Evolutionary conservation across 2,113 vertebrate species (phyloP), one percentile per base, ranked within the genome.

Genomic region (Phyllopteryx taeniolatus): DNA sequence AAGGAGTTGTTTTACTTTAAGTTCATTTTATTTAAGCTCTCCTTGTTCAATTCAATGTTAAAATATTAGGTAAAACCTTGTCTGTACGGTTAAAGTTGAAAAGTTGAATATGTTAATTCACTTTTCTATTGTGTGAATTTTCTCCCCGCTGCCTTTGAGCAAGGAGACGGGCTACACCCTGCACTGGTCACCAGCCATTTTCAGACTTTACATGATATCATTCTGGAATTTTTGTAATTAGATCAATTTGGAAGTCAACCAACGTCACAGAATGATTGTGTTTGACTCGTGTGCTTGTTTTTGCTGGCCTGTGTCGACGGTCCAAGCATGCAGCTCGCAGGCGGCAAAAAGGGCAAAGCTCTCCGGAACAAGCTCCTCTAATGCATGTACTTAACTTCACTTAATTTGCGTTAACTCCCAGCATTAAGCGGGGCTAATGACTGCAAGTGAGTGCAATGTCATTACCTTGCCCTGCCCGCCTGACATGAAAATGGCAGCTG

Each of bases 401-500:
- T 91, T 91, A 89, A 92, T 91, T 91, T 91, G 89, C 88, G 86
- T 91, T 92, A 91, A 90, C 88, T 88, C 87, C 86, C 79, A 74
- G 85, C 85, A 88, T 86, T 90, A 87, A 89, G 83, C 86, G 66
- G 70, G 85, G 85, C 85, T 90, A 89, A 90, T 89, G 87, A 89
- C 89, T 79, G 80, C 83, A 84, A 85, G 86, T 85, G 86, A 90
- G 88, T 89, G 88, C 85, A 84, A 86, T 86, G 86, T 88, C 86
- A 91, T 90, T 92, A 89, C 87, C 81, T 87, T 87, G 76, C 82
- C 85, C 78, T 84, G 81, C 79, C 43, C 22, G 43, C 31, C 83
- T 82, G 78, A 88, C 83, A 83, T 86, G 86, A 86, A 89, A 51
- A 91, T 88, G 83, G 89, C 86, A 78, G 76, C 84, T 89, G 90